Base-by-base conservation (phyloP, 2,113 vertebrate species). In the Colius striatus region DNA sequence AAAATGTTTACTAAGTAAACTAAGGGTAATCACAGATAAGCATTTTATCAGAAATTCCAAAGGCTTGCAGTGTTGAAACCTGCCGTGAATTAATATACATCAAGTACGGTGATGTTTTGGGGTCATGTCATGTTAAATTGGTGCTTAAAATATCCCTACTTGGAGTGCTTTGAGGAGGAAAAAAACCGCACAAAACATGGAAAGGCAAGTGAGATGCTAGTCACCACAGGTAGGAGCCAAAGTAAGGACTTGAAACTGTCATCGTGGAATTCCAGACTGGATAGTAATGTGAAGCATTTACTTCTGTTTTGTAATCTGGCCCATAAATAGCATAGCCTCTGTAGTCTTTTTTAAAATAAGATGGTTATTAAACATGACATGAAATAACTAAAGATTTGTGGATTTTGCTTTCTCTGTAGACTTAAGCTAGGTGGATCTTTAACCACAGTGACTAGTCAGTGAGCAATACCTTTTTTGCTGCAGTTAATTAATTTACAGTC, bases 1-100 rank as follows among this genome's bases (percentile, higher is more conserved):
- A 95, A 97, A 97, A 71, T 87, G 83, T 95, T 97, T 97, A 66
- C 92, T 93, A 65, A 96, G 90, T 95, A 95, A 96, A 95, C 86
- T 45, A 66, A 87, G 47, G n/a, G 41, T 94, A 94, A 88, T 79
- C 76, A 73, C 67, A 94, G 78, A 60, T 83, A 87, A 95, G 65
- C 60, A 48, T 94, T 96, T 90, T 87, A 38, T 93, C 77, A 94
- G 89, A 92, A 89, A 95, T 95, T 96, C 89, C 84, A 63, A 63
- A 66, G 55, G 48, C 73, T 92, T 89, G 53, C 85, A 51, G 14
- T 65, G 65, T 68, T 92, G 51, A 91, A 94, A 87, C 50, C 22
- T 92, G 54, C 58, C 70, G 53, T 54, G 54, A 74, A 45, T 92
- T 32, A 75, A 53, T 70, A 80, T 79, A 68, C 25, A 36, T 92